Conservation (phyloP, 2,113 vertebrate species). For the Dicaeum eximium region DNA sequence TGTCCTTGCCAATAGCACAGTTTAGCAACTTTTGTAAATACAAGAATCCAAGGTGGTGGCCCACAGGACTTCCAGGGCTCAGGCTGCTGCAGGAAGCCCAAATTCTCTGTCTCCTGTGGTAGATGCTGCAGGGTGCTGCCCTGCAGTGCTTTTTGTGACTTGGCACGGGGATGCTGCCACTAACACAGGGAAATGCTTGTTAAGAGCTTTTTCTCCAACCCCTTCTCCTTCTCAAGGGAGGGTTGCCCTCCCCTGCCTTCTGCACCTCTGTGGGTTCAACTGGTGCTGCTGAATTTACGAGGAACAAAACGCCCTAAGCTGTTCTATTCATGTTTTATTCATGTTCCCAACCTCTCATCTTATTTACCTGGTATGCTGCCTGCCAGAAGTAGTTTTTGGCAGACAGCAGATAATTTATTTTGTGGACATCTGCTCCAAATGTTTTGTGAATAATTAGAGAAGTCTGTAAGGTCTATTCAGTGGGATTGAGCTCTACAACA, state of each 20-base stretch:
- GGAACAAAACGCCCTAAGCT: conserved; percentile 9
- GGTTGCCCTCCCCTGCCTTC: neutral
- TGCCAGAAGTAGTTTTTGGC: conserved; percentile 47
- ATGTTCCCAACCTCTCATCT: conserved; percentile 38
- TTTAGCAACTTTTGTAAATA: neutral
- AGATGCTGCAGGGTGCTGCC: neutral
- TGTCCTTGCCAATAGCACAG: neutral
- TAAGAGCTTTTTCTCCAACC: neutral
- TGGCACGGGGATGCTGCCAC: neutral
- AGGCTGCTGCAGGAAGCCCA: neutral
- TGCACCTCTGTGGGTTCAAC: neutral
- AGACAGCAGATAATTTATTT: conserved; percentile 56
- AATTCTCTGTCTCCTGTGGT: accelerated
- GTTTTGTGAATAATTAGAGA: conserved; percentile 43
- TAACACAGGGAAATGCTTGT: neutral
- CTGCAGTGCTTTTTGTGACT: neutral
- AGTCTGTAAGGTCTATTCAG: conserved; percentile 11
- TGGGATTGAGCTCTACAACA: neutral
- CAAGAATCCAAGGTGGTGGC: neutral
- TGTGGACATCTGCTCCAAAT: conserved; percentile 55
- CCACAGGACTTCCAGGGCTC: accelerated
- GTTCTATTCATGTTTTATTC: conserved; percentile 41
- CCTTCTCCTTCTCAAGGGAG: neutral
- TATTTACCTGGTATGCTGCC: conserved; percentile 45
- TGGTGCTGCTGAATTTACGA: neutral